These are phyloP conservation scores for Caenorhabditis zanzibari DNA, from an alignment of 2,888 invertebrate species.

Conservation along the genomic window DNA sequence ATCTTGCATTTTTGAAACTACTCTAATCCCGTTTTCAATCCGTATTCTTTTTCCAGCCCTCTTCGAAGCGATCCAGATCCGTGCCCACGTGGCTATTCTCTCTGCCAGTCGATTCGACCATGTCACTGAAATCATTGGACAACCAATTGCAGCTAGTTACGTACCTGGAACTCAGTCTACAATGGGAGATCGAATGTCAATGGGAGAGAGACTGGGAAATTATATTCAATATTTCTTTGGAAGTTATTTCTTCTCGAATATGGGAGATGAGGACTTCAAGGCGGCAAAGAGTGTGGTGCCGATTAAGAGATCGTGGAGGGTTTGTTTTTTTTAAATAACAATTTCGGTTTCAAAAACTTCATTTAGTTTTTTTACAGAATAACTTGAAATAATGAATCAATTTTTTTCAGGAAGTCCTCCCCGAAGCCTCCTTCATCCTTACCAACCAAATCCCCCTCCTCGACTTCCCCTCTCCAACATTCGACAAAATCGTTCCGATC, in stretches of 20 bases:
- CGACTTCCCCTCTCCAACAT: constrained; percentile 49
- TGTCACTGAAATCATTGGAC: constrained; percentile 43
- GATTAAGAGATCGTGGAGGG: constrained; percentile 45
- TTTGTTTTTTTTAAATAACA: not conserved
- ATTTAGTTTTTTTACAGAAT: too few relatives aligned
- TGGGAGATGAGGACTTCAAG: constrained; percentile 44
- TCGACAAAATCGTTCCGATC: constrained; percentile 54
- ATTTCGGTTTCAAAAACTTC: not conserved
- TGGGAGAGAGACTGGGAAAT: constrained; percentile 38
- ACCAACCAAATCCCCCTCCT: constrained; percentile 47
- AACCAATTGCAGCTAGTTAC: constrained; percentile 49
- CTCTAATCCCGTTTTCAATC: too few relatives aligned
- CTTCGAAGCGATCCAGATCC: constrained; percentile 41
- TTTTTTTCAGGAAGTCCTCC: constrained; percentile 36
- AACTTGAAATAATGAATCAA: too few relatives aligned
- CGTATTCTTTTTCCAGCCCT: constrained; percentile 13
- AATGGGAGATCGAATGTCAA: constrained; percentile 34
- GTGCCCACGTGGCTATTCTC: constrained; percentile 42
- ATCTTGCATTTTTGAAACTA: too few relatives aligned
- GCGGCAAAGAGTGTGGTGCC: constrained; percentile 2
- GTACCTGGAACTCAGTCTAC: constrained; percentile 42
- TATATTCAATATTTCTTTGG: constrained; percentile 38
- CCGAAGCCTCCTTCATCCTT: constrained; percentile 47
- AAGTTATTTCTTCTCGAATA: constrained; percentile 31
- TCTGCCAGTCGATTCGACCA: constrained; percentile 45